Conservation (phyloP, 2,888 invertebrate genomes). For the Koerneria pararmatus region DNA sequence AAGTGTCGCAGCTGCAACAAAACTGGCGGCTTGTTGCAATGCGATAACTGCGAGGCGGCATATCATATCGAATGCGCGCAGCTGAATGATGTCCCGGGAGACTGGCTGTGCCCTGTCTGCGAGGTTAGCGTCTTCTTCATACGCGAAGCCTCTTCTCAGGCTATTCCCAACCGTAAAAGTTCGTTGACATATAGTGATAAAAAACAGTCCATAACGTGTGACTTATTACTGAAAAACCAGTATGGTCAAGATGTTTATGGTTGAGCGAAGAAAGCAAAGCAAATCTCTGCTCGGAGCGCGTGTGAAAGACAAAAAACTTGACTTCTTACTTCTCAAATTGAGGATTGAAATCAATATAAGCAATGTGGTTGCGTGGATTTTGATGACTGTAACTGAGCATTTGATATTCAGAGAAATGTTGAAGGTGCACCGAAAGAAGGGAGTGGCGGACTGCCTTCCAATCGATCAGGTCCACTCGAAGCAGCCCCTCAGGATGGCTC, state of each 20-base stretch:
- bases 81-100: constrained; percentile 80
- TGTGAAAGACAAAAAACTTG: too few relatives aligned
- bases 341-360: too few relatives aligned
- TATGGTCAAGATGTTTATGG: too few relatives aligned
- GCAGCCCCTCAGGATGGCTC: constrained; percentile 83
- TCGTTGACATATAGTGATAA: too few relatives aligned
- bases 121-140: too few relatives aligned
- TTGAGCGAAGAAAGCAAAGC: too few relatives aligned
- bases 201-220: too few relatives aligned
- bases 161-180: too few relatives aligned
- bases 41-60: constrained; percentile 95
- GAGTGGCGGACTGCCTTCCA: constrained; percentile 84
- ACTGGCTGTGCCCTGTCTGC: constrained; percentile 85
- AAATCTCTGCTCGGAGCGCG: too few relatives aligned
- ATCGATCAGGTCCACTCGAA: constrained; percentile 70
- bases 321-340: too few relatives aligned
- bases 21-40: constrained; percentile 84
- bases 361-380: constrained; percentile 12
- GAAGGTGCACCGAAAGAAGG: constrained; percentile 66
- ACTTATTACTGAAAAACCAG: too few relatives aligned
- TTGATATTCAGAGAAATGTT: constrained; percentile 56
- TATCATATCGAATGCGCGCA: constrained; percentile 94
- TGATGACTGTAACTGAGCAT: neutral
- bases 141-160: too few relatives aligned
- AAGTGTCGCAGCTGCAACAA: constrained; percentile 59